phyloP scores from a whole-genome alignment of 2,113 vertebrate species.

The Semicossyphus pulcher region DNA sequence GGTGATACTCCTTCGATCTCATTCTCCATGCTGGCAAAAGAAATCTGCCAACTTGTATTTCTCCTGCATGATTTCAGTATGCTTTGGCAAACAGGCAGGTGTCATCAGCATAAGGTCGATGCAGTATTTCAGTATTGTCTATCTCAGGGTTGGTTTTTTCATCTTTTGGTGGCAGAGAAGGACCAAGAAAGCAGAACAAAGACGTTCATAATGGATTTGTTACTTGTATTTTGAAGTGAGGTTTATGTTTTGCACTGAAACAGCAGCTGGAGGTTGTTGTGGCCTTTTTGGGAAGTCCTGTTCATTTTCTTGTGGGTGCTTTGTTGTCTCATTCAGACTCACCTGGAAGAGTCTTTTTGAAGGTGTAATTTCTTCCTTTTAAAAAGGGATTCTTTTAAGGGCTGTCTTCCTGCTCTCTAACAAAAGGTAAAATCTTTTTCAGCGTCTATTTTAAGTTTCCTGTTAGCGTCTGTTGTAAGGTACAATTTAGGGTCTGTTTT shows the following conservation, averaged over 20 bases:
- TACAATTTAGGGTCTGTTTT: neutral
- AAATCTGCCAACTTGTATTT: neutral
- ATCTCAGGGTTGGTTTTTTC: neutral
- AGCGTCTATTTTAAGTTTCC: too few species aligned
- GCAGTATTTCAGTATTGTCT: neutral
- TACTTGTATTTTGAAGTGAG: too few species aligned
- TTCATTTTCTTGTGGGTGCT: too few species aligned
- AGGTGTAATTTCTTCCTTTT: too few species aligned
- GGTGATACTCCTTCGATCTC: neutral
- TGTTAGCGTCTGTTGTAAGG: neutral
- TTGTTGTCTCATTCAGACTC: too few species aligned
- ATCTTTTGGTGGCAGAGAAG: neutral
- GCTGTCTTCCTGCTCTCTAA: too few species aligned
- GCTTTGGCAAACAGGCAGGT: conserved; percentile 28
- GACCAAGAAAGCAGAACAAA: too few species aligned
- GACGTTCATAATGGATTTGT: too few species aligned
- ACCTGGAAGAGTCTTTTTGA: too few species aligned
- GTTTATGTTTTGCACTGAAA: too few species aligned
- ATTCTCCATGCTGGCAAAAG: neutral
- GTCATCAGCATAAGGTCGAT: conserved; percentile 31
- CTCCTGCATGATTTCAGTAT: neutral
- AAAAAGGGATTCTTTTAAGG: too few species aligned
- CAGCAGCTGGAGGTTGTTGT: neutral
- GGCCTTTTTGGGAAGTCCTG: neutral
- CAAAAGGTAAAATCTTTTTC: too few species aligned